These are phyloP conservation scores for Oreonectes daqikongensis DNA, from an alignment of 2,797 vertebrate species.

Conservation along the genomic window DNA sequence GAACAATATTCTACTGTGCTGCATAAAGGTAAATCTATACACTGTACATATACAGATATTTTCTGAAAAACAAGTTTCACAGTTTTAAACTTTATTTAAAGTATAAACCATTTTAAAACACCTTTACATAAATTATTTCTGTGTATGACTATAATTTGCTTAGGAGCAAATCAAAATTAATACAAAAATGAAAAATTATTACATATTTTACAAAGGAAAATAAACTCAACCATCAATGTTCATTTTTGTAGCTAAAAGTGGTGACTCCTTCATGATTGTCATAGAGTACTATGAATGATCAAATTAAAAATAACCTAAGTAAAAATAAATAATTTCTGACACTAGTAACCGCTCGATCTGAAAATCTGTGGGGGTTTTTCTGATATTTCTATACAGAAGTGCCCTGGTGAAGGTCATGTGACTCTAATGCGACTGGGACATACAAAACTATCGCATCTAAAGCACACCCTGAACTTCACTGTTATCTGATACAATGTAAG, in stretches of 20 bases:
- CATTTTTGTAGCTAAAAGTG: slow-evolving; percentile 86
- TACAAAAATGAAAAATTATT: slow-evolving; percentile 99
- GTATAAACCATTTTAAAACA: slow-evolving; percentile 99
- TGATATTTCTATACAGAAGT: slow-evolving; percentile 92
- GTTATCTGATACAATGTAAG: slow-evolving; percentile 95
- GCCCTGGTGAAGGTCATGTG: slow-evolving; percentile 96
- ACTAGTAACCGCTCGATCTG: slow-evolving; percentile 73
- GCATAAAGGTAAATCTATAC: slow-evolving; percentile 87
- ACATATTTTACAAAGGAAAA: slow-evolving; percentile 99
- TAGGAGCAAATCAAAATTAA: slow-evolving; percentile 97
- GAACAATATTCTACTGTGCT: slow-evolving; percentile 88
- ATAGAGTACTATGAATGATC: slow-evolving; percentile 90
- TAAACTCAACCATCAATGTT: slow-evolving; percentile 89
- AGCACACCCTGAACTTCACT: slow-evolving; percentile 98
- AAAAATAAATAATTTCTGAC: slow-evolving; percentile 75
- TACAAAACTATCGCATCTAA: slow-evolving; percentile 99
- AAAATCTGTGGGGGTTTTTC: slow-evolving; percentile 72
- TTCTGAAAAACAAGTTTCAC: slow-evolving; percentile 93
- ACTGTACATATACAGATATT: slow-evolving; percentile 88
- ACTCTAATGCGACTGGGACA: slow-evolving; percentile 98
- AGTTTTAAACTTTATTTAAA: slow-evolving; percentile 99
- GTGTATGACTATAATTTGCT: slow-evolving; percentile 99
- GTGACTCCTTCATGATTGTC: slow-evolving; percentile 99
- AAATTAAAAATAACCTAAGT: slow-evolving; percentile 68
- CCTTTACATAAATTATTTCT: slow-evolving; percentile 99